phyloP scores from a whole-genome alignment of 2,113 vertebrate species.

The Chaetops frenatus region DNA sequence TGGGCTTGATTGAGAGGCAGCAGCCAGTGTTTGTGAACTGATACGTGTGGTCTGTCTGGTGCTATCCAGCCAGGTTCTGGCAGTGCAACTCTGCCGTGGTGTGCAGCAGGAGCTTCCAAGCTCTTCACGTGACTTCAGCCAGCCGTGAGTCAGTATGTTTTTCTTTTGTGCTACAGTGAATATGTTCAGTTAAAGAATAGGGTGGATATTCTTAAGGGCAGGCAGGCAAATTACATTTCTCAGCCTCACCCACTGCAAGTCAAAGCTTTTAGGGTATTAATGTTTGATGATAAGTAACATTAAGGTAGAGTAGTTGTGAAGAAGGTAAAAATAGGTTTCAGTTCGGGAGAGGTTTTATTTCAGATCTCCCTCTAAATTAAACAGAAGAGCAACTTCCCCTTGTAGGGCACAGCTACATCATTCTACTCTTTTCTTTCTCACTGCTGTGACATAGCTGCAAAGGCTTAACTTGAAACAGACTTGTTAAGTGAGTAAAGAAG shows the following conservation, averaged over 20 bases:
- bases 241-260: neutral
- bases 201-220: constrained; percentile 37
- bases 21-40: neutral
- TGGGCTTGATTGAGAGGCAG: neutral
- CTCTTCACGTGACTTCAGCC: constrained; percentile 7
- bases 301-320: constrained; percentile 35
- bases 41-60: neutral
- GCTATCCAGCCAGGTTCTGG: neutral
- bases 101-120: neutral
- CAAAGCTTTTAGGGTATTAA: constrained; percentile 64
- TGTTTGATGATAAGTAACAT: constrained; percentile 62
- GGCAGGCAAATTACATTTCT: constrained; percentile 30
- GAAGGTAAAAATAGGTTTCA: constrained; percentile 49
- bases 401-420: neutral
- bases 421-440: neutral
- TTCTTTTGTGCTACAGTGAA: constrained; percentile 10
- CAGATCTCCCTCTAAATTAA: constrained; percentile 8
- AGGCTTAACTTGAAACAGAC: neutral
- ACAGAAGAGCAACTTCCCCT: neutral
- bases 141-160: neutral
- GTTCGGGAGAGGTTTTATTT: constrained; percentile 21
- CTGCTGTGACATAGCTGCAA: neutral
- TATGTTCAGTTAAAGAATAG: constrained; percentile 11
- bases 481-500: neutral
- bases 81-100: neutral